Evolutionary conservation across 2,888 invertebrate genomes (phyloP).

Genomic region (Antheraea yamamai): DNA sequence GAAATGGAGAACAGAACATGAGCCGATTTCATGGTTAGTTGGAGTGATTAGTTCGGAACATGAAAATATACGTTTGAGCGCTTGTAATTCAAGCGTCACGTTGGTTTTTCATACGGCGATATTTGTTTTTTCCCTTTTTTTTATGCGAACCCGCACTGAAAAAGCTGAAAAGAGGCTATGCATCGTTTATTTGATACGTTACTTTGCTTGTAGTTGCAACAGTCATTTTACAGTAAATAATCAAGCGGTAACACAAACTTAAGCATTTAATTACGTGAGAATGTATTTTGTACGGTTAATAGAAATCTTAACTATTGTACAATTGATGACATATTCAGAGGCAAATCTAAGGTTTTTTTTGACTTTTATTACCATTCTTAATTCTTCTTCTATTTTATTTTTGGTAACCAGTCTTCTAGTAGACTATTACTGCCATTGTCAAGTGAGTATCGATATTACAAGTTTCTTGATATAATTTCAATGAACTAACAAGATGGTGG

Average conservation of each 20-base stretch:
- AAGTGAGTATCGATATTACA: no score
- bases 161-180: background rate
- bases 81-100: constrained; percentile 24
- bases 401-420: no score
- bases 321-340: no score
- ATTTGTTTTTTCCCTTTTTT: constrained; percentile 16
- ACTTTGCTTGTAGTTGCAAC: background rate
- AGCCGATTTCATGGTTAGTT: constrained; percentile 79
- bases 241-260: background rate
- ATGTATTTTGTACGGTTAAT: background rate
- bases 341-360: no score
- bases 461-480: no score
- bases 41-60: constrained; percentile 59
- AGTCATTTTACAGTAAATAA: background rate
- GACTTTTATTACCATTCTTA: no score
- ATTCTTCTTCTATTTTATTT: no score
- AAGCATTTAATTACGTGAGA: background rate
- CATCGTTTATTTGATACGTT: constrained; percentile 4
- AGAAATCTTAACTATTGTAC: background rate
- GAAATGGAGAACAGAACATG: constrained; percentile 75
- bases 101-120: constrained; percentile 17
- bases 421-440: no score
- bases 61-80: constrained; percentile 33
- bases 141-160: background rate
- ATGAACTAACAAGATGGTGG: no score